Evolutionary conservation across 2,113 vertebrate genomes (phyloP).

Genomic region (Montifringilla adamsi): DNA sequence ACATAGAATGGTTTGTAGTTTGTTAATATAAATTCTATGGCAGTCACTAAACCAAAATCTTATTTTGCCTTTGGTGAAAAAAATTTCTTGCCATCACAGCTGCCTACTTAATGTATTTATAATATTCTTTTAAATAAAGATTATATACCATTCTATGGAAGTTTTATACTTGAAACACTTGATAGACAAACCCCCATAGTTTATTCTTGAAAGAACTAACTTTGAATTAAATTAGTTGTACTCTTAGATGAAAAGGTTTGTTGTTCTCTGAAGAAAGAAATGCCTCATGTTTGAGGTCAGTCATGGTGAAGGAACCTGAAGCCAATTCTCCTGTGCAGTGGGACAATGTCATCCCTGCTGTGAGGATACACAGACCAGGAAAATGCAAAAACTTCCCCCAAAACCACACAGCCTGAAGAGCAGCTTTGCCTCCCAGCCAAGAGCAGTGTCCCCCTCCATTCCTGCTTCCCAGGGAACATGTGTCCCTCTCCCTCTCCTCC

Average conservation of each 20-base stretch:
- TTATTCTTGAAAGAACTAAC: neutral
- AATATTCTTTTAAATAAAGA: conserved; percentile 15
- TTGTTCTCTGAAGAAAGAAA: neutral
- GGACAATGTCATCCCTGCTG: neutral
- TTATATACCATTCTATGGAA: neutral
- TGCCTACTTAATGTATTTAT: neutral
- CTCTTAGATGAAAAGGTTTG: neutral
- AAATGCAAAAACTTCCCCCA: neutral
- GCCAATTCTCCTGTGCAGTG: neutral
- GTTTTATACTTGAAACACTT: neutral
- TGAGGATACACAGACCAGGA: neutral
- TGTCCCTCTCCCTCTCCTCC: too few species aligned
- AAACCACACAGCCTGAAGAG: too few species aligned
- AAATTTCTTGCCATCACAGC: neutral
- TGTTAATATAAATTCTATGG: neutral
- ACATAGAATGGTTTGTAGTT: neutral
- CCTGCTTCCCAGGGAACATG: too few species aligned
- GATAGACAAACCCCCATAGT: neutral
- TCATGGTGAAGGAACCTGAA: neutral
- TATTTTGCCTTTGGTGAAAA: neutral
- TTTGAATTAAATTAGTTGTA: neutral
- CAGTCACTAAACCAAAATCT: neutral
- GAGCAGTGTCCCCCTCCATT: too few species aligned
- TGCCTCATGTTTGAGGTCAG: neutral
- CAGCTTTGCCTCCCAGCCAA: too few species aligned